phyloP scores from a whole-genome alignment of 2,797 vertebrate species.

The Schizothorax lantsangensis region DNA sequence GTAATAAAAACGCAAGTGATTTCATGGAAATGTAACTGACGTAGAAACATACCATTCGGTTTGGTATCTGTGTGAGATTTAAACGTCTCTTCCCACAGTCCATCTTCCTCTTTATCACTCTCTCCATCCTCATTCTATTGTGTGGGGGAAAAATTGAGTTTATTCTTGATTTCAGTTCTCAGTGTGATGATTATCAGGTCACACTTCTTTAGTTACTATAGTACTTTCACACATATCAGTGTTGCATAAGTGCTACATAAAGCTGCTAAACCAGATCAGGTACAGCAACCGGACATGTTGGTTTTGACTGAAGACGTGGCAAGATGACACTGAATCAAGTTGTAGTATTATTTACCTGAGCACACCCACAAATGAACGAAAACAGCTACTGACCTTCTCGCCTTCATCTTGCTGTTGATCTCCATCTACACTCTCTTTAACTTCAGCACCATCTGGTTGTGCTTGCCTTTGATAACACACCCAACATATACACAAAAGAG shows the following conservation, averaged over 20 bases:
- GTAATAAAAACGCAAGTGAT: background rate
- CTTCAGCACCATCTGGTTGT: constrained; percentile 74
- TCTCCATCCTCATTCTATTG: constrained; percentile 66
- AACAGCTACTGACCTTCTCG: constrained; percentile 62
- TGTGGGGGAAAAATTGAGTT: background rate
- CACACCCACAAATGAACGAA: background rate
- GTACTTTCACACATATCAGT: background rate
- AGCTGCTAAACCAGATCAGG: constrained; percentile 42
- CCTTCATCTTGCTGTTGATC: constrained; percentile 66
- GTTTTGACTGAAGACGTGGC: constrained; percentile 24
- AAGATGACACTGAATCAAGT: background rate
- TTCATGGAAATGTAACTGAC: background rate
- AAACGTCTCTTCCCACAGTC: constrained; percentile 94
- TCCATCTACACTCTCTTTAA: constrained; percentile 73
- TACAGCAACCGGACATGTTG: background rate
- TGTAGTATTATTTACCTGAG: background rate
- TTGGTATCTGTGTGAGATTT: constrained; percentile 91
- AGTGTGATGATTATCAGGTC: background rate
- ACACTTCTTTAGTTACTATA: background rate
- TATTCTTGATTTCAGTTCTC: background rate
- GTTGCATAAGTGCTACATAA: background rate
- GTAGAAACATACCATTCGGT: constrained; percentile 81
- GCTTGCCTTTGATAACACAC: constrained; percentile 69
- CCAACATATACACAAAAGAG: background rate
- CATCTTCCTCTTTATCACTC: constrained; percentile 79